Evolutionary conservation across 2,888 invertebrate species (phyloP), one percentile per base, ranked within the genome.

Genomic region (Steinernema hermaphroditum): DNA sequence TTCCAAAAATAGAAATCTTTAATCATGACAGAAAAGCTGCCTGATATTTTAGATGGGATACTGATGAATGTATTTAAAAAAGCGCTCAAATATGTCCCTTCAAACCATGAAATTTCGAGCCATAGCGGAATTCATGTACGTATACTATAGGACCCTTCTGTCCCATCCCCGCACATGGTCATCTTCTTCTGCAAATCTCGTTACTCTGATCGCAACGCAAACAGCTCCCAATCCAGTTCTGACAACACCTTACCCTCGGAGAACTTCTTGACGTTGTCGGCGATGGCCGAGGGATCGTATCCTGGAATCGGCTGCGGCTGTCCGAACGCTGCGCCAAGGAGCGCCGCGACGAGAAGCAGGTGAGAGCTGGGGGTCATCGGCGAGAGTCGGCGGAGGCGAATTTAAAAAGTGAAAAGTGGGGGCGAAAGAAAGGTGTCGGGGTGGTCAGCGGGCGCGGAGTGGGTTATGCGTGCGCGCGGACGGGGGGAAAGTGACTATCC

Each of bases 261-360:
- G 49, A 74, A 74, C 44, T 74, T 74, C 69, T 74, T 74, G n/a
- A 74, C 74, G 46, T 74, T 75, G 24, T 68, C 74, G 1, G 74
- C 74, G 43, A 74, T 16, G 27, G 46, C 72, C 16, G 68, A 44
- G 24, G 73, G 74, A 44, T 74, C 70, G 37, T 74, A 54, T 22
- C 44, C 57, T 8, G 72, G 62, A 2, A 44, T 34, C 1, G 71
- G 57, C 27, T 2, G 24, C 19, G 54, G 54, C 27, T 54, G 54
- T 6, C 6, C 54, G 22, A 54, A 27, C 6, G 27, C 54, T 4
- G n/a, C 54, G 9, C 19, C 19, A 8, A 27, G 8, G 6, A 54
- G 24, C 19, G 27, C 27, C n/a, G 46, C 46, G 24, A 54, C 24
- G n/a, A 54, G 6, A 4, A 6, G 6, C 6, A 22, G 6, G 22